phyloP scores from a whole-genome alignment of 2,113 vertebrate species.

The Myiagra hebetior region DNA sequence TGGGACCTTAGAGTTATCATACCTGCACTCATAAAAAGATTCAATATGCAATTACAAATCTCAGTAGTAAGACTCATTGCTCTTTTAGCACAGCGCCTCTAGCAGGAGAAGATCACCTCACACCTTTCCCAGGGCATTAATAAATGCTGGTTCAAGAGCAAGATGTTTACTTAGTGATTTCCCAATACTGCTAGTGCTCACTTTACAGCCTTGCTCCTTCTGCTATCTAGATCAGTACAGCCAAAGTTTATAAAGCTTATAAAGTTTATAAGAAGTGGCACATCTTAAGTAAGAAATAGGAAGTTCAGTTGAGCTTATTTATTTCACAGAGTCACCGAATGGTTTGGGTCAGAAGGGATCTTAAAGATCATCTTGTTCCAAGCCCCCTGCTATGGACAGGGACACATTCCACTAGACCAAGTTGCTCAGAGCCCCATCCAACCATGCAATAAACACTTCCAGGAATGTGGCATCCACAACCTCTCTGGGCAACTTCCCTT shows the following conservation, averaged over 20 bases:
- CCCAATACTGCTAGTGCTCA: background rate
- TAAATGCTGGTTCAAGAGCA: background rate
- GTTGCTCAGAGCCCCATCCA: background rate
- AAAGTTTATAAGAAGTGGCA: background rate
- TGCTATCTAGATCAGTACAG: background rate
- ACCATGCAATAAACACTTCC: background rate
- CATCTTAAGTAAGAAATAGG: background rate
- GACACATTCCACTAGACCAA: background rate
- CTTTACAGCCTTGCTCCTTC: background rate
- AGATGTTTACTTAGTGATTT: background rate
- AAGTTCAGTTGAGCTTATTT: background rate
- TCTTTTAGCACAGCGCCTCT: background rate
- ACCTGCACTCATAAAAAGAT: background rate
- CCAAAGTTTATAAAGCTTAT: background rate
- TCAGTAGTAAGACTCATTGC: background rate
- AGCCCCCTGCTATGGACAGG: fast-evolving
- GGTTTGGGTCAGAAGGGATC: background rate
- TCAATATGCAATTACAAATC: background rate
- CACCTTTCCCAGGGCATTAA: background rate
- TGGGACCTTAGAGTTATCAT: background rate
- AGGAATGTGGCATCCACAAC: background rate
- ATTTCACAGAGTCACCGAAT: background rate
- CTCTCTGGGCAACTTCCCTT: background rate
- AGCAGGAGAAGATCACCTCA: background rate
- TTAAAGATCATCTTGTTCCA: background rate